Base-by-base conservation (phyloP, 2,797 vertebrate species). In the Lacerta bilineata region DNA sequence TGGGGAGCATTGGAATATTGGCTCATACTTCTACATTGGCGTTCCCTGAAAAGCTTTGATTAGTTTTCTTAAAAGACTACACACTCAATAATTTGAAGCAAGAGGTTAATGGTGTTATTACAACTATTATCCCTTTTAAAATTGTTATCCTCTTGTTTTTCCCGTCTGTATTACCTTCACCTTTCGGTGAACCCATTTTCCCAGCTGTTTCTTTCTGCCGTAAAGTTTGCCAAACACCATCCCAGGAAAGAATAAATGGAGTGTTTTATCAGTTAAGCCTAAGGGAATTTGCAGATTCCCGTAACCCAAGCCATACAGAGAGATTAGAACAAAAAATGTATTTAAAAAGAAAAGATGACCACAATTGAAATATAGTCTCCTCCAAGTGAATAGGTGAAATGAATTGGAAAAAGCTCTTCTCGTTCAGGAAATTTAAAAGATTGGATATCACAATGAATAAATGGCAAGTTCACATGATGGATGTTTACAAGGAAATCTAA, bases 151-250 rank as follows among this genome's bases (percentile, higher is more conserved):
- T 97, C 98, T 97, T 97, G 97, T 97, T 98, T 98, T 98, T 97
- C 97, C 96, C 97, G 98, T 98, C 98, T 98, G 97, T 98, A 98
- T 99, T 99, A 98, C 98, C 98, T 98, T 99, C 98, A 99, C 98
- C 99, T 98, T 98, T 97, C 97, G 87, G 95, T 99, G 99, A 99
- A 99, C 98, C 98, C 98, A 98, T 98, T 99, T 98, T 97, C 97
- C 98, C 98, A 98, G 98, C 98, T 98, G 98, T 98, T 97, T 95
- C 97, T 97, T 97, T 97, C 97, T 93, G 96, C 98, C 98, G 98
- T 98, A 98, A 98, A 98, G 98, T 98, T 98, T 98, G 98, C 97
- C 96, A 97, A 98, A 98, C 98, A 98, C 98, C 98, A 97, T 98
- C 97, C 95, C 95, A 96, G 96, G 97, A 98, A 98, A 98, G 96